phyloP scores from a whole-genome alignment of 2,113 vertebrate genomes.

The Anhinga anhinga region DNA sequence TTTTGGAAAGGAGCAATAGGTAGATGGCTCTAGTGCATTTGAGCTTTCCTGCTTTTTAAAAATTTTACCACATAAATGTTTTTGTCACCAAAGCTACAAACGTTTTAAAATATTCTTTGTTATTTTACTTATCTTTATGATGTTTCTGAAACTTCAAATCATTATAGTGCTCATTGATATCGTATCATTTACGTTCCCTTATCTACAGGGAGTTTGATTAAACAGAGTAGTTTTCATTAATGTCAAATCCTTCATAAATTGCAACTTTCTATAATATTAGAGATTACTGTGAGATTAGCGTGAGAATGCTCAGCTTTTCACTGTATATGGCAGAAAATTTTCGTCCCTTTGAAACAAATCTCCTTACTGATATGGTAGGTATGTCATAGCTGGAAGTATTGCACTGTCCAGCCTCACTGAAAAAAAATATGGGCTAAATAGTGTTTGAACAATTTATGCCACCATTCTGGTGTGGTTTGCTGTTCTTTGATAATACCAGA shows the following conservation, averaged over 20 bases:
- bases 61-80: neutral
- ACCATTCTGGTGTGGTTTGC: neutral
- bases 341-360: neutral
- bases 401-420: neutral
- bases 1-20: neutral
- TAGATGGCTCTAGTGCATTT: neutral
- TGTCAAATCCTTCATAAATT: neutral
- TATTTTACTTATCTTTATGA: neutral
- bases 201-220: neutral
- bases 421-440: neutral
- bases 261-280: neutral
- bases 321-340: neutral
- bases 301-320: neutral
- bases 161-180: neutral
- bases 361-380: neutral
- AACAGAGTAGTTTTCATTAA: neutral
- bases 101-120: neutral
- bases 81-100: neutral
- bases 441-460: neutral
- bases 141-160: neutral
- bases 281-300: neutral
- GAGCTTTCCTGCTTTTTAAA: neutral
- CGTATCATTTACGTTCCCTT: neutral
- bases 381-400: neutral
- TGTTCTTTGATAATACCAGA: neutral